These are phyloP conservation scores for Girardia tigrina DNA, from an alignment of 2,888 invertebrate genomes.

Conservation along the genomic window DNA sequence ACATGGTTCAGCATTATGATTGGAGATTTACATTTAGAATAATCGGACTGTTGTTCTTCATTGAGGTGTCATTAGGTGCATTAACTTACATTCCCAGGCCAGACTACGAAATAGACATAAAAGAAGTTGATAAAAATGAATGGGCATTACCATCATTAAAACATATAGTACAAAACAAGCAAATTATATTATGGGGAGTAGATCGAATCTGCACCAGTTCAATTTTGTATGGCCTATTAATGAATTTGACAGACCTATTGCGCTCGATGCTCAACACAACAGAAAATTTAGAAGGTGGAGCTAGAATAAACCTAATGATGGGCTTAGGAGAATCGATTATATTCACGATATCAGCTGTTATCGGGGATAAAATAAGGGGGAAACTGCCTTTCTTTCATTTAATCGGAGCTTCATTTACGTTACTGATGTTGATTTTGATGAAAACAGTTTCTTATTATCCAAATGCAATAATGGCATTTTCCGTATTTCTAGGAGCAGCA, in stretches of 20 bases:
- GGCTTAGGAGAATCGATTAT: constrained; percentile 37
- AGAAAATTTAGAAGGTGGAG: constrained; percentile 10
- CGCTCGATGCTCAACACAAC: not conserved
- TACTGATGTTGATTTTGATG: constrained; percentile 29
- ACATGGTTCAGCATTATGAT: constrained; percentile 26
- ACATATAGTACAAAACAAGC: constrained; percentile 33
- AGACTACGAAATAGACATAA: not conserved
- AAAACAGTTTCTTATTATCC: constrained; percentile 24
- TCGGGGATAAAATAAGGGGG: constrained; percentile 35
- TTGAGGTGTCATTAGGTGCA: constrained; percentile 10
- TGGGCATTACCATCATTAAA: constrained; percentile 32
- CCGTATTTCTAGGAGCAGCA: constrained; percentile 29
- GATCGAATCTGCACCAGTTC: constrained; percentile 36
- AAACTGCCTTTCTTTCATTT: constrained; percentile 33
- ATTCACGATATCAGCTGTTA: constrained; percentile 32
- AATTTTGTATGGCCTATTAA: constrained; percentile 37
- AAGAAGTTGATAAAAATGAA: not conserved
- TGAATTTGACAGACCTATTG: constrained; percentile 35
- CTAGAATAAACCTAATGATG: constrained; percentile 25
- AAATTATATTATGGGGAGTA: constrained; percentile 34
- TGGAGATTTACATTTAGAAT: constrained; percentile 36
- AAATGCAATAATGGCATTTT: constrained; percentile 26
- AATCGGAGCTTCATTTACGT: constrained; percentile 26
- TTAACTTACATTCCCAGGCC: constrained; percentile 30
- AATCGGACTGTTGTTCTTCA: constrained; percentile 34